Conservation (phyloP, 1,140 invertebrate genomes). For the Dendroctonus ponderosae region DNA sequence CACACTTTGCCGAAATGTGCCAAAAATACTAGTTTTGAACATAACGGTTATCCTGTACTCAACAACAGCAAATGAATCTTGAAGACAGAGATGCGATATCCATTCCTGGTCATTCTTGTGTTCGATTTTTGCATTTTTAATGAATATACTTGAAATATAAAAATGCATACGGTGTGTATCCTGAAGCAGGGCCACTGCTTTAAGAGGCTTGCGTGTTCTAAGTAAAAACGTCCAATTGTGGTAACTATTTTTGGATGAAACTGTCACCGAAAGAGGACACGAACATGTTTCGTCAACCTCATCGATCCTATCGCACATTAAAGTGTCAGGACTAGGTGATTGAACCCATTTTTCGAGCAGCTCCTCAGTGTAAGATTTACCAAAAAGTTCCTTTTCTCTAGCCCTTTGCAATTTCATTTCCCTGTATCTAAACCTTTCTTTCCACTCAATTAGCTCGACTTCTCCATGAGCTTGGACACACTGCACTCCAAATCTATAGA, state of each 20-base stretch:
- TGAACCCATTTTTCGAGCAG: slow-evolving; percentile 65
- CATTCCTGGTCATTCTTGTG: slow-evolving; percentile 62
- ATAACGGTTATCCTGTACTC: slow-evolving; percentile 65
- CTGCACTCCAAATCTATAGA: slow-evolving; percentile 61
- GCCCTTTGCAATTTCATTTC: slow-evolving; percentile 63
- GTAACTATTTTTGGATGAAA: slow-evolving; percentile 66
- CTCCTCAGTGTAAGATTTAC: slow-evolving; percentile 60
- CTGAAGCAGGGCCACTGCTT: slow-evolving; percentile 68
- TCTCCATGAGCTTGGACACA: slow-evolving; percentile 75
- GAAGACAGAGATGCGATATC: slow-evolving; percentile 44
- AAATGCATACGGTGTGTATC: slow-evolving; percentile 75
- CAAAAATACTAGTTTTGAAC: slow-evolving; percentile 74
- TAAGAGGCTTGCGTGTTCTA: slow-evolving; percentile 54
- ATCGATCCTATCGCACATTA: slow-evolving; percentile 61
- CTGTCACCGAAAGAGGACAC: slow-evolving; percentile 61
- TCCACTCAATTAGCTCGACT: slow-evolving; percentile 74
- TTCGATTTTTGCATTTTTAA: slow-evolving; percentile 41
- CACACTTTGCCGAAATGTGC: slow-evolving; percentile 77
- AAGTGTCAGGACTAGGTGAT: slow-evolving; percentile 57
- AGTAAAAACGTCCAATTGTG: slow-evolving; percentile 68
- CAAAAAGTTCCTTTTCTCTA: slow-evolving; percentile 66
- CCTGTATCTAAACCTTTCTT: slow-evolving; percentile 67
- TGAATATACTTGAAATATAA: slow-evolving; percentile 47
- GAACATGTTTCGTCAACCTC: slow-evolving; percentile 62
- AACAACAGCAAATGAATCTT: slow-evolving; percentile 37